Percentiles rank a stretch among this genome's conserved stretches.
phyloP scores from a whole-genome alignment of 2,888 invertebrate genomes.

The Oxyteleia sp. region DNA sequence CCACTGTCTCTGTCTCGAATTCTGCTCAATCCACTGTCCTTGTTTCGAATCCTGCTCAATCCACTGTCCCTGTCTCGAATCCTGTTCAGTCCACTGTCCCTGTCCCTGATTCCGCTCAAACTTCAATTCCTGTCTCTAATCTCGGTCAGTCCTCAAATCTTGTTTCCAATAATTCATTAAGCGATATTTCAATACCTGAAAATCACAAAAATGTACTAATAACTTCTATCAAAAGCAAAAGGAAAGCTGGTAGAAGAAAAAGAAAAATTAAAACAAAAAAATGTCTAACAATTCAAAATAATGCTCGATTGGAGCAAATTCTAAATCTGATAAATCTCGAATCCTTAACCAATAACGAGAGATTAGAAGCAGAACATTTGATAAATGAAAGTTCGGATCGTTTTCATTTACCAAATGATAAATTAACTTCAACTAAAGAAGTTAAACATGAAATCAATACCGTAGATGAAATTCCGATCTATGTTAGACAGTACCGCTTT shows the following conservation, averaged over 20 bases:
- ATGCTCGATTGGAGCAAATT: neutral
- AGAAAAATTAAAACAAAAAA: neutral
- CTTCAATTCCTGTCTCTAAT: no score
- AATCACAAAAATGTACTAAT: no score
- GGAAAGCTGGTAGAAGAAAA: constrained; percentile 8
- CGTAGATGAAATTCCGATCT: constrained; percentile 23
- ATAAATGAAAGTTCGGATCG: constrained; percentile 13
- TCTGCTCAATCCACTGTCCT: no score
- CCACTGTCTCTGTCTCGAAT: no score
- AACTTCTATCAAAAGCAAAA: neutral
- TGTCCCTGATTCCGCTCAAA: no score
- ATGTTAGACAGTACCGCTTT: constrained; percentile 24
- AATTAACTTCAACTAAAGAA: constrained; percentile 17
- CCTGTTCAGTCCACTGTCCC: no score
- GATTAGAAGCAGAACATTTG: neutral
- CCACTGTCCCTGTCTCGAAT: no score
- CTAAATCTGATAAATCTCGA: neutral
- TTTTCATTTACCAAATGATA: constrained; percentile 38
- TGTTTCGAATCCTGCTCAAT: no score
- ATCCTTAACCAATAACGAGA: neutral
- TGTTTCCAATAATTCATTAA: neutral
- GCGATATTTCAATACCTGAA: neutral
- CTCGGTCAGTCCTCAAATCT: no score
- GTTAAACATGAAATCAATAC: constrained; percentile 43
- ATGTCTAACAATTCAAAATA: neutral